These are phyloP conservation scores for Galagoides demidoff DNA, from an alignment of 2,797 vertebrate species.

Conservation along the genomic window DNA sequence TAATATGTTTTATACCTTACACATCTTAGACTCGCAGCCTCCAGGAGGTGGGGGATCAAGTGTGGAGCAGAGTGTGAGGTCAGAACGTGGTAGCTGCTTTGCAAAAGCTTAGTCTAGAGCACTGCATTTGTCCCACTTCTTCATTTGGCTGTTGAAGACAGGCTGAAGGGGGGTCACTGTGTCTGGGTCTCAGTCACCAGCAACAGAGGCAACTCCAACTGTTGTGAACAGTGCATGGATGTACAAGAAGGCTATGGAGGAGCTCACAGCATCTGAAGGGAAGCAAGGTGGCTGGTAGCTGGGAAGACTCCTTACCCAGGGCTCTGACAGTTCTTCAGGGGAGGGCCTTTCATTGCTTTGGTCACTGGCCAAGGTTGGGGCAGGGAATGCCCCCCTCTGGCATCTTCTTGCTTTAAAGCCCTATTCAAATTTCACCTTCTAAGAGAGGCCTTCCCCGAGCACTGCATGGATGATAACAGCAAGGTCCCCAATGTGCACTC, in stretches of 20 bases:
- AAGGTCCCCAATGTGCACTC: fast-evolving
- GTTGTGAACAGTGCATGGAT: not conserved
- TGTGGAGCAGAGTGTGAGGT: not conserved
- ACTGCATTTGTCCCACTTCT: not conserved
- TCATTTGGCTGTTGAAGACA: not conserved
- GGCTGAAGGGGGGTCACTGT: not conserved
- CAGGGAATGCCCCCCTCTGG: no score
- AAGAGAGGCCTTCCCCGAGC: not conserved
- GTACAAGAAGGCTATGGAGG: not conserved
- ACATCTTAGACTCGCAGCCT: not conserved
- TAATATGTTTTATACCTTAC: not conserved
- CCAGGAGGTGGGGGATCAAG: not conserved
- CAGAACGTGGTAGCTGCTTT: not conserved
- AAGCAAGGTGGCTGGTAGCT: not conserved
- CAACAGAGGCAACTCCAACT: not conserved
- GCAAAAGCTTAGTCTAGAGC: not conserved
- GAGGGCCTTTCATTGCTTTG: not conserved
- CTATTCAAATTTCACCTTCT: not conserved
- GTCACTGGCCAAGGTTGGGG: not conserved
- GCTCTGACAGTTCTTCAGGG: not conserved
- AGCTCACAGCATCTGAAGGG: not conserved
- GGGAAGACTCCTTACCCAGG: not conserved
- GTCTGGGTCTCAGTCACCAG: not conserved
- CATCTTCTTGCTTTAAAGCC: not conserved
- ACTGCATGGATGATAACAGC: not conserved